Base-by-base conservation (phyloP, 35 echinoderm and acorn worm species). In the Ophiothrix spiculata region DNA sequence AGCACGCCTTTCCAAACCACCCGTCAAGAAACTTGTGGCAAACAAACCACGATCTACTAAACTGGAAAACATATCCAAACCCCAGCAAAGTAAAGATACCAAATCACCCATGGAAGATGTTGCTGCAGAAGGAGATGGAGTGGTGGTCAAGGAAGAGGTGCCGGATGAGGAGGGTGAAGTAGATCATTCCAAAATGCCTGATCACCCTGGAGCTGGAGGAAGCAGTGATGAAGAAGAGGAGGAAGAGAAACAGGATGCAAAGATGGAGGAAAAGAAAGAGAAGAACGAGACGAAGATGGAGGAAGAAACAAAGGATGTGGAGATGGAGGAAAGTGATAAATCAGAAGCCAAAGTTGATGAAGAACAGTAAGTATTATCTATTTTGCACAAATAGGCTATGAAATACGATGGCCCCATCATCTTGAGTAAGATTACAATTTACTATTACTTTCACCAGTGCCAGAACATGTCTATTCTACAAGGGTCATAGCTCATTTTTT, bases 201-300 rank as follows among this genome's bases (percentile, higher is more conserved):
- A 90, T 49, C 88, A 90, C 38, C 92, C 92, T 6, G 92, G 92
- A 74, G 92, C 84, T 35, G 88, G 89, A 42, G 86, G 92, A 79
- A 90, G 92, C 80, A 88, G 90, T 75, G 77, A 75, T 25, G 92
- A 94, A 33, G 88, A 75, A 14, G 92, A n/a, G n/a, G n/a, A 83
- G 39, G 83, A 77, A 28, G 77, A 88, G n/a, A 29, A 88, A n/a
- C n/a, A 74, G 56, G 33, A 45, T 4, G 80, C 11, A 64, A 25
- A 31, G 29, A 37, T 1, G 35, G 36, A 38, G 23, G 21, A 13
- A 1, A 79, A 38, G 36, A 60, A 79, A 49, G 49, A 38, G 56
- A 49, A 81, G 56, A 42, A 40, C 3, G 69, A 60, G 33, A 36
- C 0, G 31, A 0, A 56, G 16, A 39, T 33, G 56, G 37, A 42